A percentile compares a stretch with the other conserved stretches of the same genome.
Evolutionary conservation across 1,140 invertebrate genomes (phyloP).

Genomic region (Alviniconcha marisindica): DNA sequence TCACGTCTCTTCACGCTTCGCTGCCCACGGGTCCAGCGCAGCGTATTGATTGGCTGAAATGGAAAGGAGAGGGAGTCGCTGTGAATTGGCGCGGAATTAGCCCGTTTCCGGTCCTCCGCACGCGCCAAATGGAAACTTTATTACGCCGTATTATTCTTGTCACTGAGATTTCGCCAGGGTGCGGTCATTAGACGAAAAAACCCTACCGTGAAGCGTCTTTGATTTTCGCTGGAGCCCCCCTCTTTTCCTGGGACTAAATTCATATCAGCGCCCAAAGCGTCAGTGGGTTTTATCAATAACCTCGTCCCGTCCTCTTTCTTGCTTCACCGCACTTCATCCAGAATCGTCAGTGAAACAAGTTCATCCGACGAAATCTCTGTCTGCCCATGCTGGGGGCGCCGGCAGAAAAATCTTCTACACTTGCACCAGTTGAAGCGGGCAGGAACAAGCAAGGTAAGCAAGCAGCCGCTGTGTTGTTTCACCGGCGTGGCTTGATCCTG

Average conservation of each 20-base stretch:
- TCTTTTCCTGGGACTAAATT: not conserved
- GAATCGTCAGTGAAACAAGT: too few species aligned
- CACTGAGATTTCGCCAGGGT: not conserved
- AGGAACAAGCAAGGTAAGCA: too few species aligned
- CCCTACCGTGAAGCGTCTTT: not conserved
- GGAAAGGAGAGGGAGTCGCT: not conserved
- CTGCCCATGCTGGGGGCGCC: too few species aligned
- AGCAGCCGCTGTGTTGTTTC: too few species aligned
- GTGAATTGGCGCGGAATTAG: conserved; percentile 9
- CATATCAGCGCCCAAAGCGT: too few species aligned
- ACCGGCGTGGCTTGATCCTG: too few species aligned
- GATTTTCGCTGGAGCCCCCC: not conserved
- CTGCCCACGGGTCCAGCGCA: not conserved
- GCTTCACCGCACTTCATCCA: too few species aligned
- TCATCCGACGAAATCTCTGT: too few species aligned
- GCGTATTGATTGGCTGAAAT: not conserved
- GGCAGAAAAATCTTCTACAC: too few species aligned
- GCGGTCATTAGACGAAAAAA: not conserved
- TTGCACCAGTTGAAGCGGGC: too few species aligned
- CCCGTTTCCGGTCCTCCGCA: not conserved
- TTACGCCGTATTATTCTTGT: conserved; percentile 6
- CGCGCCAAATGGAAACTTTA: conserved; percentile 18
- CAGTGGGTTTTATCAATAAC: too few species aligned
- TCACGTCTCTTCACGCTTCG: conserved; percentile 3
- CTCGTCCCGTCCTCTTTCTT: too few species aligned